These are phyloP conservation scores for Glaucopsyche alexis DNA, from an alignment of 2,888 invertebrate genomes.

Conservation along the genomic window DNA sequence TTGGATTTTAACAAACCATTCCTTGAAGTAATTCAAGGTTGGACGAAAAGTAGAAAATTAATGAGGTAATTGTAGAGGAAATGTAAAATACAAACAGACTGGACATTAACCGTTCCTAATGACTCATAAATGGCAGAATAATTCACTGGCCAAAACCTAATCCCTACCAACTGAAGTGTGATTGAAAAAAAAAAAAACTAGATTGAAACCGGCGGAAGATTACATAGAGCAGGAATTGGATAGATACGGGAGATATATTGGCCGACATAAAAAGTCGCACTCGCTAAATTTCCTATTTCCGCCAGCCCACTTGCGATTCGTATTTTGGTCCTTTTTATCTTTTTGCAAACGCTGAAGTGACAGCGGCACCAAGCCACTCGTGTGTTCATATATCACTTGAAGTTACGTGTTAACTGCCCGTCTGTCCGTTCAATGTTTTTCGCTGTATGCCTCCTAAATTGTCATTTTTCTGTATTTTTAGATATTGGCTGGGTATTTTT, in stretches of 20 bases:
- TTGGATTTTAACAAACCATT: no score
- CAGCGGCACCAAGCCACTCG: constrained; percentile 76
- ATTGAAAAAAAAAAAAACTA: constrained; percentile 44
- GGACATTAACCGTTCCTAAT: background rate
- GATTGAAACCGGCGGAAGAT: constrained; percentile 71
- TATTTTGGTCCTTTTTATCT: constrained; percentile 78
- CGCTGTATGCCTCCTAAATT: constrained; percentile 48
- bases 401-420: constrained; percentile 73
- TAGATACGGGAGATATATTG: constrained; percentile 76
- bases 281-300: constrained; percentile 76
- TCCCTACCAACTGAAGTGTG: constrained; percentile 1
- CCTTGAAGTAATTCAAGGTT: no score
- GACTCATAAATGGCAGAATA: background rate
- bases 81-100: background rate
- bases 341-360: constrained; percentile 74
- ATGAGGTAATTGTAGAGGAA: no score
- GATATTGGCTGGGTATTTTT: constrained; percentile 33
- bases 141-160: constrained; percentile 18
- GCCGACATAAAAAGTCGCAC: constrained; percentile 72
- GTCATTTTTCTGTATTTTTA: constrained; percentile 50
- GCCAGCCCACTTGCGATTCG: constrained; percentile 77
- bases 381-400: constrained; percentile 76
- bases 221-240: constrained; percentile 77
- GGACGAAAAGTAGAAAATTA: background rate
- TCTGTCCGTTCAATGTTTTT: constrained; percentile 69